Percentiles rank a stretch among this genome's conserved stretches.
Evolutionary conservation across 1,140 invertebrate genomes (phyloP).

Genomic region (Nephila pilipes): DNA sequence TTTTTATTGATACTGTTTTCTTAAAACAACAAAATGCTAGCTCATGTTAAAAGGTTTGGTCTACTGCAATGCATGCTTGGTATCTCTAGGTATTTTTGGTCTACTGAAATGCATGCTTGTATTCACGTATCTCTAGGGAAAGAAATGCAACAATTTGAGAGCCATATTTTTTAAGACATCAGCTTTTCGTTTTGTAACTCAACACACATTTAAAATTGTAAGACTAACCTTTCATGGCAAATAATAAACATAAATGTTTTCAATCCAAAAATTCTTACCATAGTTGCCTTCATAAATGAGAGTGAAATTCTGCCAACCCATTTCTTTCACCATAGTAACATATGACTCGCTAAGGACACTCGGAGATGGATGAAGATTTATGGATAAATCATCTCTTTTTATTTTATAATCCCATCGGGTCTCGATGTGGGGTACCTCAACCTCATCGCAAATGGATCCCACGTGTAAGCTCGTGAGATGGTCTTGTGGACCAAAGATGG

Average conservation of each 20-base stretch:
- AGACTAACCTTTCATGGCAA: too few species aligned
- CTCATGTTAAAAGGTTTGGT: too few species aligned
- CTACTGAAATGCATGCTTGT: too few species aligned
- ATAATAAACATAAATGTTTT: neutral
- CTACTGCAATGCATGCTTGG: too few species aligned
- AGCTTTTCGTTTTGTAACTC: too few species aligned
- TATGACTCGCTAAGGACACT: slow-evolving; percentile 90
- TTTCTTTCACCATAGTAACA: slow-evolving; percentile 91
- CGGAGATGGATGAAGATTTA: slow-evolving; percentile 97
- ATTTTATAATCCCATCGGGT: slow-evolving; percentile 93
- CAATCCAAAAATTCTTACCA: slow-evolving; percentile 84
- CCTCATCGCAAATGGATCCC: slow-evolving; percentile 96
- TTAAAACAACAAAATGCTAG: too few species aligned
- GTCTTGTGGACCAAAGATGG: slow-evolving; percentile 95
- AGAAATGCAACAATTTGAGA: too few species aligned
- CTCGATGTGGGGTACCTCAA: slow-evolving; percentile 97
- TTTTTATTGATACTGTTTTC: too few species aligned
- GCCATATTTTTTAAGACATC: too few species aligned
- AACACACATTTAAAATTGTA: too few species aligned
- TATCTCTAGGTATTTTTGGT: too few species aligned
- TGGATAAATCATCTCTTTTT: slow-evolving; percentile 90
- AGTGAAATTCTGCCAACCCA: slow-evolving; percentile 95
- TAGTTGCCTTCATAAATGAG: slow-evolving; percentile 97
- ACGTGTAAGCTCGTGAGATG: slow-evolving; percentile 94
- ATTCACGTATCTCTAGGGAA: too few species aligned